Conservation (phyloP, 2,113 vertebrate species). For the Eublepharis macularius region DNA sequence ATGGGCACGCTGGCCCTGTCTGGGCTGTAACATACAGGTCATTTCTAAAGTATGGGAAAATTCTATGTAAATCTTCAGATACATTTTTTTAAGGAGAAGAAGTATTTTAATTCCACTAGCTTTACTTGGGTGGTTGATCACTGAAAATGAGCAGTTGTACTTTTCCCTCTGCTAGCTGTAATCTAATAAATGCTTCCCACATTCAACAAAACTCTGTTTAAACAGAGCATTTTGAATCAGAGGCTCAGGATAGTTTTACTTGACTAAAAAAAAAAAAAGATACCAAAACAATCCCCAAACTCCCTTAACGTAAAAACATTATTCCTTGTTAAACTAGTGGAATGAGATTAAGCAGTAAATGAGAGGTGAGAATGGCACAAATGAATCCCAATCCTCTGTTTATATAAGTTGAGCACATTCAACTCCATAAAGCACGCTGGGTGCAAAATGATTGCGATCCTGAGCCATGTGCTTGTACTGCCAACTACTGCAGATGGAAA, state of each 20-base stretch:
- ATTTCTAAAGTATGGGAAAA: background rate
- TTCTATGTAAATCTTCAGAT: background rate
- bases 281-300: background rate
- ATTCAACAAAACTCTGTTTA: background rate
- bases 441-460: background rate
- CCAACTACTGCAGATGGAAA: too few species aligned
- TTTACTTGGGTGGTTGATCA: background rate
- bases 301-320: too few species aligned
- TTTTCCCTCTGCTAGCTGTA: background rate
- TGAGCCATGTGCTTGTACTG: background rate
- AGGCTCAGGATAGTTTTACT: background rate
- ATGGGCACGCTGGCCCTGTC: too few species aligned
- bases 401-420: background rate
- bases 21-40: background rate
- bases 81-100: background rate
- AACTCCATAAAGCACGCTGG: background rate
- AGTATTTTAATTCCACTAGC: background rate
- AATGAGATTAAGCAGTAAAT: background rate
- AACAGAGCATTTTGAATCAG: background rate
- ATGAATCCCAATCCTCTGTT: background rate
- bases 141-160: constrained; percentile 4
- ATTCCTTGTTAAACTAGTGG: too few species aligned
- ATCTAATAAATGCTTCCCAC: background rate
- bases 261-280: too few species aligned
- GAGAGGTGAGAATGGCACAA: background rate